Conservation (phyloP, 2,113 vertebrate genomes). For the Calidris pygmaea region DNA sequence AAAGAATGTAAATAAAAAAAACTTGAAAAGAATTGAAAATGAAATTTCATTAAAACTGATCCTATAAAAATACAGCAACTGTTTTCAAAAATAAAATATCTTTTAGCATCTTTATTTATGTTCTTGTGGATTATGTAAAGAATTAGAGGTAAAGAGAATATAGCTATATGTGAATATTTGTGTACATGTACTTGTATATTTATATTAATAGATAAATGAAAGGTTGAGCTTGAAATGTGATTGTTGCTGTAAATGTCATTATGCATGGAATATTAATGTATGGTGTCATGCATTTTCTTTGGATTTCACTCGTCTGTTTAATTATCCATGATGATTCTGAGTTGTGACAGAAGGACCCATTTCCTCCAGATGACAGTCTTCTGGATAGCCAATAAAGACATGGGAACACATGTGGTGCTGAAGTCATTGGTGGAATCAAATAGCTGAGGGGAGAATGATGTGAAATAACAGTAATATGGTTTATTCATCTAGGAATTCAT, state of each 20-base stretch:
- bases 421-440: neutral
- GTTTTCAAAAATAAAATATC: neutral
- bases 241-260: neutral
- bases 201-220: neutral
- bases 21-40: neutral
- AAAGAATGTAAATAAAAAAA: neutral
- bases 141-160: neutral
- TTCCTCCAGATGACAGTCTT: constrained; percentile 2
- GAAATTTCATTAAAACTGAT: neutral
- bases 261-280: constrained; percentile 1
- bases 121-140: neutral
- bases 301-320: neutral
- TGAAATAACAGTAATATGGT: neutral
- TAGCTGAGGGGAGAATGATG: neutral
- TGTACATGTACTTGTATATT: neutral
- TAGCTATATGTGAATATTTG: neutral
- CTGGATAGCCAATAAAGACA: neutral
- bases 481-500: neutral
- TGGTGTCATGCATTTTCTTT: neutral
- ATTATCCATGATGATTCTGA: neutral
- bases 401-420: neutral
- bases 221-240: neutral
- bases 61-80: neutral
- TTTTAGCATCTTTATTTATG: neutral
- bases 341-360: neutral